A percentile compares a stretch with the other conserved stretches of the same genome.
Conservation (phyloP, 1,140 invertebrate genomes). For the Drosophila punjabiensis region DNA sequence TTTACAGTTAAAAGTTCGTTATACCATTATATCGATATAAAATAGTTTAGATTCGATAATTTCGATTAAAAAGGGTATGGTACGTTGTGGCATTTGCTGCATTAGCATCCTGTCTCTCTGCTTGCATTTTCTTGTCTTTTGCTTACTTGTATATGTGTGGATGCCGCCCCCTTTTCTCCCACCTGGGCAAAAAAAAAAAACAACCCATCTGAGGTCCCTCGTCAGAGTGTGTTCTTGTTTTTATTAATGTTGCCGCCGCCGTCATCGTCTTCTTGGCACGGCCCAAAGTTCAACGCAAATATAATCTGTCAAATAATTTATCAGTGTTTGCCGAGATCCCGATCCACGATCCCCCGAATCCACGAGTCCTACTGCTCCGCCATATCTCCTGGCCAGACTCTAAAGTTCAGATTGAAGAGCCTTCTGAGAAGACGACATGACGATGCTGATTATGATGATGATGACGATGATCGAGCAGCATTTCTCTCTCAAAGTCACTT, state of each 20-base stretch:
- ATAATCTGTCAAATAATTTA: conserved; percentile 84
- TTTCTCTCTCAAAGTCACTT: conserved; percentile 6
- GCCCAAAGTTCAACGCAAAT: conserved; percentile 80
- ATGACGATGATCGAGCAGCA: conserved; percentile 25
- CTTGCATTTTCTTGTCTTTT: conserved; percentile 9
- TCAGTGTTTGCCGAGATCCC: conserved; percentile 75
- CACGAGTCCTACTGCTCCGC: neutral
- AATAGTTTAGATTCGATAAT: neutral
- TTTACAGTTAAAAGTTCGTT: neutral
- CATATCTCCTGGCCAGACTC: conserved; percentile 13
- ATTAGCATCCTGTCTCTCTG: neutral
- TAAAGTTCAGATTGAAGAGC: conserved; percentile 38
- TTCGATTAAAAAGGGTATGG: neutral
- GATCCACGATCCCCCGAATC: conserved; percentile 2
- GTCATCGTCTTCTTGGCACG: conserved; percentile 3
- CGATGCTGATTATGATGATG: conserved; percentile 9
- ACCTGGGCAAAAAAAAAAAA: neutral
- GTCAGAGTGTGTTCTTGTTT: conserved; percentile 59
- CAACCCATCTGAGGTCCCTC: conserved; percentile 13
- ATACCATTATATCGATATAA: neutral
- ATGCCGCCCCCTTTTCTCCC: neutral
- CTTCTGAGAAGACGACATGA: conserved; percentile 10
- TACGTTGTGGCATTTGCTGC: neutral
- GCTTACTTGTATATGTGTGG: neutral
- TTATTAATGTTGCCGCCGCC: conserved; percentile 52